Conservation (phyloP, 2,888 invertebrate species). For the Rhamnusium bicolor region DNA sequence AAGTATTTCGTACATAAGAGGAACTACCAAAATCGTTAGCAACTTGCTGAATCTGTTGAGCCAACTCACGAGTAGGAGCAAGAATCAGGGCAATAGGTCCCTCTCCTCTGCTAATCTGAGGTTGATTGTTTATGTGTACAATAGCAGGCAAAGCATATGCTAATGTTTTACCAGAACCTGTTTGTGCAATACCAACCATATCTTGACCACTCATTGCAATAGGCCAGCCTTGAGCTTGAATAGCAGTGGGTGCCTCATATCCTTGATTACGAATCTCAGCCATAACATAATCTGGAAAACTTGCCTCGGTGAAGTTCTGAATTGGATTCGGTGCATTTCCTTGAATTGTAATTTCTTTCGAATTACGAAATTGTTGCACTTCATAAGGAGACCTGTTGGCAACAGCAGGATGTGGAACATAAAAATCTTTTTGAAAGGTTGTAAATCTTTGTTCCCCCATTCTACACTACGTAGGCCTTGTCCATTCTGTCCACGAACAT, state of each 20-base stretch:
- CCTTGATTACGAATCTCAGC: constrained; percentile 84
- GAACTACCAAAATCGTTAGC: constrained; percentile 88
- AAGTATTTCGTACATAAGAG: constrained; percentile 87
- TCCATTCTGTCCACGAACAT: constrained; percentile 66
- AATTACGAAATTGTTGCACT: constrained; percentile 82
- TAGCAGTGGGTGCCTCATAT: constrained; percentile 81
- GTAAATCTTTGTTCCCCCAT: constrained; percentile 84
- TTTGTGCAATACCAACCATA: constrained; percentile 91
- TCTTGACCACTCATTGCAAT: constrained; percentile 87
- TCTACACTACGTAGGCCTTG: constrained; percentile 76
- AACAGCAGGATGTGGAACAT: constrained; percentile 82
- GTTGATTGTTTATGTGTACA: constrained; percentile 91
- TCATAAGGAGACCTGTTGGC: constrained; percentile 78
- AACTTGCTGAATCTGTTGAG: constrained; percentile 90
- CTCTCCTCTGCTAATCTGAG: constrained; percentile 84
- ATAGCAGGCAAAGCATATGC: constrained; percentile 89
- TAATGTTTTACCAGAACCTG: constrained; percentile 88
- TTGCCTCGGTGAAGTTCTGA: constrained; percentile 85
- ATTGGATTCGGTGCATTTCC: constrained; percentile 85
- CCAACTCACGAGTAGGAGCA: constrained; percentile 85
- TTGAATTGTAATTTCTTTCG: constrained; percentile 90
- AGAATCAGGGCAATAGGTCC: constrained; percentile 88
- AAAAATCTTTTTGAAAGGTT: constrained; percentile 90
- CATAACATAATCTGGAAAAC: constrained; percentile 85
- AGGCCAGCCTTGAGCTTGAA: constrained; percentile 93